phyloP scores from a whole-genome alignment of 1,140 invertebrate genomes.

The Bombus difficillimus region DNA sequence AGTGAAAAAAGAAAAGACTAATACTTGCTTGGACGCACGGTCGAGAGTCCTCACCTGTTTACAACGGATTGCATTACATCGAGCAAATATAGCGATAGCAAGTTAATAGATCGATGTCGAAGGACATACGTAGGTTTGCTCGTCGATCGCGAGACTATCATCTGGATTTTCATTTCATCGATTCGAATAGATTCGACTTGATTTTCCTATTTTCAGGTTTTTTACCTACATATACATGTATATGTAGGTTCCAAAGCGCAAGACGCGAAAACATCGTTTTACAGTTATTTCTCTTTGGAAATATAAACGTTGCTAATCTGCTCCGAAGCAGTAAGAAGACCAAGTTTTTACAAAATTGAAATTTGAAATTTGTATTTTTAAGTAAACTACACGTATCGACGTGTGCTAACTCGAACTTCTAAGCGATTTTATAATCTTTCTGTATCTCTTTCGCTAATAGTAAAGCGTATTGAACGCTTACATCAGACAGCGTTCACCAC shows the following conservation, averaged over 20 bases:
- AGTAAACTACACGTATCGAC: not conserved
- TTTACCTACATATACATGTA: not conserved
- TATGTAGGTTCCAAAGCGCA: not conserved
- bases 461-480: not conserved
- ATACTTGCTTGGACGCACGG: not conserved
- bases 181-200: not conserved
- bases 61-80: slow-evolving; percentile 53
- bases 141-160: slow-evolving; percentile 31
- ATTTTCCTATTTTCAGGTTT: too few relatives aligned
- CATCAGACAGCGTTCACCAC: slow-evolving; percentile 1
- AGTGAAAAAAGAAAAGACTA: not conserved
- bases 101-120: slow-evolving; percentile 56
- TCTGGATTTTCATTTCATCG: slow-evolving; percentile 53
- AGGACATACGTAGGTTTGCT: slow-evolving; percentile 63
- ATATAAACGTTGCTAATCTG: too few relatives aligned
- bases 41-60: slow-evolving; percentile 30
- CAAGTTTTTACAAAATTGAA: not conserved
- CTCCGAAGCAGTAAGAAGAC: too few relatives aligned
- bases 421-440: not conserved
- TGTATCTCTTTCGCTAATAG: not conserved
- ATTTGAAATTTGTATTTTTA: not conserved
- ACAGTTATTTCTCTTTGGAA: too few relatives aligned
- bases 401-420: too few relatives aligned
- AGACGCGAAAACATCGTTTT: not conserved
- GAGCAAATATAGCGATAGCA: slow-evolving; percentile 21